Evolutionary conservation across 2,888 invertebrate genomes (phyloP), one percentile per base, ranked within the genome.

Genomic region (Saturnia pavonia): DNA sequence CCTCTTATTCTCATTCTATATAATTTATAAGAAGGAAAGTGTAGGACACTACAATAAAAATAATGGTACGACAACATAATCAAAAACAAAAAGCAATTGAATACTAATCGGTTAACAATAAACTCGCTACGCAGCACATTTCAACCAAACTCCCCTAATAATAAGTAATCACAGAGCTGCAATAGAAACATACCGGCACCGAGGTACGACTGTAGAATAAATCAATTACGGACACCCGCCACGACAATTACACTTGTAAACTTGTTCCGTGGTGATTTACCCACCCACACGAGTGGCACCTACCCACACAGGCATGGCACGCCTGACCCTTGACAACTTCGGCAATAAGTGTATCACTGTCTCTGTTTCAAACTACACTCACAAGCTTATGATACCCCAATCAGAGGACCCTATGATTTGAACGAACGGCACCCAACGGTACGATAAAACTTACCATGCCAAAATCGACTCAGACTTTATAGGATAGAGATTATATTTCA

Each of bases 221-320:
- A 91, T 91, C 90, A 90, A 90, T 91, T 91, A 90, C 84, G 72
- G 76, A 81, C 89, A 89, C 87, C 89, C 87, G 88, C 87, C 81
- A 82, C 87, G 85, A 89, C 87, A 86, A 89, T 88, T 87, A 89
- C 88, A 89, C 89, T 90, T 86, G 88, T 88, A 86, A 88, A 87
- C 85, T 89, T 87, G 86, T 87, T 83, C 85, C 80, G 85, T 86
- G 85, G 85, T 86, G 85, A 86, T 87, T 85, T 84, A 77, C 81
- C 65, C 80, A 45, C 69, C 45, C 69, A 71, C 71, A 66, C 71
- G 65, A 65, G 48, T 65, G 16, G n/a, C 69, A 70, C 70, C 71
- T 70, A 71, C 76, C 76, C 81, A 80, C 78, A 78, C 79, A 76
- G 72, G 71, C 74, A 65, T 72, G 72, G 71, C 74, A 65, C 72